phyloP scores from a whole-genome alignment of 2,888 invertebrate genomes.

The Drosophila paracracens region DNA sequence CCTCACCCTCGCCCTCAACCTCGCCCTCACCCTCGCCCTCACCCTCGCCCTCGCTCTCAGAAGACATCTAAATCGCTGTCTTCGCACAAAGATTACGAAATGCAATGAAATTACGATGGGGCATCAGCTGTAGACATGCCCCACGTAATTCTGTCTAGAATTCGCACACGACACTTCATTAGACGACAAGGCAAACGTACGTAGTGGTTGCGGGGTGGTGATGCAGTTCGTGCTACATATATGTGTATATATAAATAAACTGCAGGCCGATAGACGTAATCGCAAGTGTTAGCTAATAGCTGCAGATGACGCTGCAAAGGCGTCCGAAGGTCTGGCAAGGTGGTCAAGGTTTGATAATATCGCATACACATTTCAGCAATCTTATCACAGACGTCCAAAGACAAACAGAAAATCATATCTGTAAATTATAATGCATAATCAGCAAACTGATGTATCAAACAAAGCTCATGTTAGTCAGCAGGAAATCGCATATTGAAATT shows the following conservation, averaged over 20 bases:
- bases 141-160: conserved; percentile 74
- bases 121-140: conserved; percentile 40
- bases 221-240: conserved; percentile 2
- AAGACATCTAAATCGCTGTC: conserved; percentile 31
- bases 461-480: conserved; percentile 29
- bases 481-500: conserved; percentile 34
- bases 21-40: conserved; percentile 14
- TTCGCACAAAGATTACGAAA: conserved; percentile 67
- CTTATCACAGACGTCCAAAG: conserved; percentile 21
- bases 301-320: conserved; percentile 61
- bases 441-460: conserved; percentile 4
- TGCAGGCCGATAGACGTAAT: conserved; percentile 42
- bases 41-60: conserved; percentile 3
- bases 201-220: background rate
- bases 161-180: conserved; percentile 29
- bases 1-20: conserved; percentile 17
- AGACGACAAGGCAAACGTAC: background rate
- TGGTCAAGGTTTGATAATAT: conserved; percentile 62
- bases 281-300: conserved; percentile 71
- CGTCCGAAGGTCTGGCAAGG: conserved; percentile 53
- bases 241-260: conserved; percentile 43
- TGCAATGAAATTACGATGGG: conserved; percentile 20
- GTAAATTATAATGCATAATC: conserved; percentile 5
- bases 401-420: background rate
- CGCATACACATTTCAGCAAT: conserved; percentile 23